phyloP scores from a whole-genome alignment of 2,797 vertebrate genomes.

The Gambusia yucatana region DNA sequence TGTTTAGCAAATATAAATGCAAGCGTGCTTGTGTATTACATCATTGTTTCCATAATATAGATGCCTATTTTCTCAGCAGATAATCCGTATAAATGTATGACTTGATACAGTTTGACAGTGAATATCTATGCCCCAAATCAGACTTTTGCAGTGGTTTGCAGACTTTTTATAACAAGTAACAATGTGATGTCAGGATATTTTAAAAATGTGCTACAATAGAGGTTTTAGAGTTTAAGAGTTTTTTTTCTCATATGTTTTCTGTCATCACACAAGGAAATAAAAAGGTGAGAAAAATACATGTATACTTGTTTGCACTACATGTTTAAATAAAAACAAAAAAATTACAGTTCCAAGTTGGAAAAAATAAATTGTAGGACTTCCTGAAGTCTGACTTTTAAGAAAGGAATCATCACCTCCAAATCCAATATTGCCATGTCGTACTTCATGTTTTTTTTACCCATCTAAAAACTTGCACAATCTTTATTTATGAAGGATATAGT shows the following conservation, averaged over 20 bases:
- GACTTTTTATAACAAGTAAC: not conserved
- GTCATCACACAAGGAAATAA: not conserved
- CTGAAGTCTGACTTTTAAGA: not conserved
- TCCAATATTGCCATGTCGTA: not conserved
- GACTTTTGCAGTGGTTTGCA: slow-evolving; percentile 10
- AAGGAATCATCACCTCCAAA: not conserved
- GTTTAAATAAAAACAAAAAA: not conserved
- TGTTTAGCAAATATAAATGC: slow-evolving; percentile 79
- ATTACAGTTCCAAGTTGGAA: not conserved
- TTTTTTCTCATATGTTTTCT: not conserved
- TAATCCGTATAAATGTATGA: slow-evolving; percentile 72
- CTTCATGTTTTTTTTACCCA: not conserved
- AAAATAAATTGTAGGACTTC: not conserved
- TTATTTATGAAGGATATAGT: not conserved
- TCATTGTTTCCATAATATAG: slow-evolving; percentile 73
- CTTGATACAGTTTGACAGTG: slow-evolving; percentile 64
- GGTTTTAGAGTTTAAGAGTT: not conserved
- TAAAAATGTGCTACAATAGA: not conserved
- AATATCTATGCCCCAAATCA: slow-evolving; percentile 45
- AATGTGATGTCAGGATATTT: not conserved
- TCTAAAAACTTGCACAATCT: not conserved
- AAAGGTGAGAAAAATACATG: not conserved
- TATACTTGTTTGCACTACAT: not conserved
- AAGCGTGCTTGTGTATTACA: slow-evolving; percentile 68
- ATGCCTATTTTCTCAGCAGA: slow-evolving; percentile 68